phyloP scores from a whole-genome alignment of 2,888 invertebrate genomes.

The Nebria brevicollis region DNA sequence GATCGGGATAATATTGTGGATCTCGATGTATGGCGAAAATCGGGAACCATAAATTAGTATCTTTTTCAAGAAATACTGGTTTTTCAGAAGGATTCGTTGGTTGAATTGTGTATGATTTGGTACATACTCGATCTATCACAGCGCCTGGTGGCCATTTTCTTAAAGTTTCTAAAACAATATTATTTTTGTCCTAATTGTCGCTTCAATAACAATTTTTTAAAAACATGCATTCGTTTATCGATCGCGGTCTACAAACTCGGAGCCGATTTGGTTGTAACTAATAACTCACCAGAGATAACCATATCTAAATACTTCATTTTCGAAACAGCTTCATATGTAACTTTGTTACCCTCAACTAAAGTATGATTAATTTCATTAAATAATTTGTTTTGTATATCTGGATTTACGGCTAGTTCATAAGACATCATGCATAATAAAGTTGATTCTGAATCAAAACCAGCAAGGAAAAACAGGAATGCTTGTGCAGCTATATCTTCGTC shows the following conservation, averaged over 20 bases:
- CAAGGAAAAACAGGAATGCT: constrained; percentile 63
- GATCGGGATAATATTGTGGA: constrained; percentile 61
- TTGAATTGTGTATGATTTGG: constrained; percentile 63
- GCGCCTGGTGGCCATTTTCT: constrained; percentile 64
- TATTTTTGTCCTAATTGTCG: not conserved
- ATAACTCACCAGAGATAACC: constrained; percentile 52
- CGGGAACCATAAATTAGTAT: constrained; percentile 58
- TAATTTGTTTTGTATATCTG: constrained; percentile 59
- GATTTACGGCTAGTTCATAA: constrained; percentile 61
- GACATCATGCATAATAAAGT: constrained; percentile 61
- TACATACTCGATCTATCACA: constrained; percentile 64
- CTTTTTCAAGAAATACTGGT: constrained; percentile 52
- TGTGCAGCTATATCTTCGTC: constrained; percentile 67
- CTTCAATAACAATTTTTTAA: not conserved
- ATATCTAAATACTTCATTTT: constrained; percentile 62
- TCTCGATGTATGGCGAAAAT: constrained; percentile 62
- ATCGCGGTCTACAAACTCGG: no score
- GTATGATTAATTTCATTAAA: constrained; percentile 56
- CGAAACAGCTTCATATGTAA: constrained; percentile 59
- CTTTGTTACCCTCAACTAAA: constrained; percentile 55
- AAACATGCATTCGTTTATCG: no score
- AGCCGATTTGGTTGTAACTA: no score
- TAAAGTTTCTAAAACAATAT: constrained; percentile 48
- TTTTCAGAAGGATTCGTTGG: constrained; percentile 48
- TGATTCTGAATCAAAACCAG: constrained; percentile 62